Base-by-base conservation (phyloP, 1,140 invertebrate genomes). In the Lordiphosa clarofinis region DNA sequence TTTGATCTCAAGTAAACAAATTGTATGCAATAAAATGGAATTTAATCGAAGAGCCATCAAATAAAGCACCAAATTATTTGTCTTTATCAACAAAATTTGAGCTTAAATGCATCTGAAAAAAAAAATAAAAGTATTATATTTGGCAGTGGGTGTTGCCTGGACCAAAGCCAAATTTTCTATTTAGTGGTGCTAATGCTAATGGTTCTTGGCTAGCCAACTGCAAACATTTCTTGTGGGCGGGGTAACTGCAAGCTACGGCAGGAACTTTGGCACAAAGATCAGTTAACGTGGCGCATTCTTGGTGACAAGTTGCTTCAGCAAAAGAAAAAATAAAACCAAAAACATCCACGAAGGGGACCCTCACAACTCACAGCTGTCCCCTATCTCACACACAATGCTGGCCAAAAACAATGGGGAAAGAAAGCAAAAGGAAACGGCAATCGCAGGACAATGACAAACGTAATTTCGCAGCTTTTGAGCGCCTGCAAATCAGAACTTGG, bases 121-220 rank as follows among this genome's bases (percentile, higher is more conserved):
- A n/a, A n/a, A n/a, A n/a, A n/a, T n/a, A n/a, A n/a, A n/a, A n/a
- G n/a, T n/a, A n/a, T n/a, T 46, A 44, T 64, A 44, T 56, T 78
- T 68, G 73, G 68, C 73, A 63, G 69, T 40, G 63, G 68, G 72
- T 59, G 73, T 37, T 43, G 12, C 24, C 48, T 81, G 75, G 75
- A 75, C 15, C 10, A 5, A 3, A 10, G 71, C 75, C 76, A 81
- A 81, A 68, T 63, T 63, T 69, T 63, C 66, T 58, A 68, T 68
- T 75, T 75, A 58, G 66, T 56, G 72, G 47, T 69, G 58, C 71
- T 75, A 82, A 82, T 75, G 75, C 75, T 75, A 79, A 79, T 79
- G 76, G 75, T 64, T 74, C 52, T 60, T 78, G 74, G 60, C 75
- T 42, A 53, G 40, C 61, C 43, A 31, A 13, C 13, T 10, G 8